A percentile compares a stretch with the other conserved stretches of the same genome.
phyloP scores from a whole-genome alignment of 2,113 vertebrate genomes.

The Mystacornis crossleyi region DNA sequence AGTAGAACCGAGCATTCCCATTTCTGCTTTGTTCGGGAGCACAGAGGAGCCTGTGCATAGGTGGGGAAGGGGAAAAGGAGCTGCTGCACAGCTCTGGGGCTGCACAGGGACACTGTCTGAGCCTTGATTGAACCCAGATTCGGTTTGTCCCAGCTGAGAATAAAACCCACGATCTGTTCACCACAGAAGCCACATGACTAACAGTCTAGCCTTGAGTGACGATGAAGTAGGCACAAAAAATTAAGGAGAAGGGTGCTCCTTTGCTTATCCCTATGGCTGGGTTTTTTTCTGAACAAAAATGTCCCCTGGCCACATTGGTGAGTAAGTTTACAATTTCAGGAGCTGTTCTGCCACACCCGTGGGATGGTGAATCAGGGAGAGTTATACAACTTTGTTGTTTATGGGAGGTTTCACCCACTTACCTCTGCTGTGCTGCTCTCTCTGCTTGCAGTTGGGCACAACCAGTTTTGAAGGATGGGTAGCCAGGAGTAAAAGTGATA shows the following conservation, averaged over 20 bases:
- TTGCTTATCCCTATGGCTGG: background rate
- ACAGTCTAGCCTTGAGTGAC: background rate
- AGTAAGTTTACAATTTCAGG: background rate
- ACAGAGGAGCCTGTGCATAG: background rate
- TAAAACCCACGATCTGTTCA: background rate
- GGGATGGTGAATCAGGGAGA: background rate
- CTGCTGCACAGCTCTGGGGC: background rate
- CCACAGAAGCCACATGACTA: background rate
- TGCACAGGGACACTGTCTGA: background rate
- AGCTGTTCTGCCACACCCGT: background rate
- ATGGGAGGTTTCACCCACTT: background rate
- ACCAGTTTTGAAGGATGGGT: background rate
- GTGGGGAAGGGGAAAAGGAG: background rate
- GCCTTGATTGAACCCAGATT: background rate
- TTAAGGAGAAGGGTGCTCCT: background rate
- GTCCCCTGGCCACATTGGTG: background rate
- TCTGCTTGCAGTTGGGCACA: background rate
- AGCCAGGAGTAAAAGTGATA: background rate
- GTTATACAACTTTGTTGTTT: background rate
- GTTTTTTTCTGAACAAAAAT: background rate
- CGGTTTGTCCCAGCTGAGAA: background rate
- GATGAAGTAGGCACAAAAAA: background rate
- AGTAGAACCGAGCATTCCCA: background rate
- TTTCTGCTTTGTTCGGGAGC: background rate
- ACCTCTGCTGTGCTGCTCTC: background rate